A percentile compares a stretch with the other conserved stretches of the same genome.
phyloP scores from a whole-genome alignment of 2,888 invertebrate genomes.

The Drosophila pseudotakahashii region DNA sequence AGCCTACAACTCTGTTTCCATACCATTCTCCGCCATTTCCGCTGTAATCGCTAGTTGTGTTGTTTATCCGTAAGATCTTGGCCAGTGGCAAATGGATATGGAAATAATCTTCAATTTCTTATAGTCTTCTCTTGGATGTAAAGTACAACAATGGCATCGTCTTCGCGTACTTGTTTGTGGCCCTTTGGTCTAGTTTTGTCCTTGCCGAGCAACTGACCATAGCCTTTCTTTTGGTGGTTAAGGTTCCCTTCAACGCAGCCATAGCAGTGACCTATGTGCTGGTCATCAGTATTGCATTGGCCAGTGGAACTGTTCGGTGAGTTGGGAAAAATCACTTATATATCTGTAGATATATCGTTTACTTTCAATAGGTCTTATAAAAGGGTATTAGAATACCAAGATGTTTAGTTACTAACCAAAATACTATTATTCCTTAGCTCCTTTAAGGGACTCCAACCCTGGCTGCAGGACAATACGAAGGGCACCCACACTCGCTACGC shows the following conservation, averaged over 20 bases:
- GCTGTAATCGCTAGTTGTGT: constrained; percentile 90
- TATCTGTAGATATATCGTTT: not conserved
- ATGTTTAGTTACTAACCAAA: no score
- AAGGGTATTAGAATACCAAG: no score
- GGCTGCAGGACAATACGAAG: constrained; percentile 92
- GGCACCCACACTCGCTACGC: constrained; percentile 92
- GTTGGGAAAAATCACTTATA: not conserved
- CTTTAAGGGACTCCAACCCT: constrained; percentile 91
- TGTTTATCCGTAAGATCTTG: constrained; percentile 88
- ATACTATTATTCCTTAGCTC: constrained; percentile 85
- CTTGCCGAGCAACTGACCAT: constrained; percentile 94
- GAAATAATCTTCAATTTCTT: not conserved
- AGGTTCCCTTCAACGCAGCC: constrained; percentile 90
- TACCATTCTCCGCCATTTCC: constrained; percentile 92
- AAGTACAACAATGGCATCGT: constrained; percentile 81
- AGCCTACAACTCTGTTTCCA: constrained; percentile 91
- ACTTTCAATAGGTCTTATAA: no score
- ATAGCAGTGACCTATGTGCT: constrained; percentile 92
- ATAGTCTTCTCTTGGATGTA: constrained; percentile 81
- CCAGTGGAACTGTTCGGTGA: constrained; percentile 92
- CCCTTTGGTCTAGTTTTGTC: constrained; percentile 93
- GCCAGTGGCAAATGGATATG: not conserved
- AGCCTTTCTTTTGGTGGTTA: constrained; percentile 91
- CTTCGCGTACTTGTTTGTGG: constrained; percentile 88
- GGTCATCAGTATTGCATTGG: constrained; percentile 88